Percentiles rank a stretch among this genome's conserved stretches.
phyloP scores from a whole-genome alignment of 1,140 invertebrate species.

The Aphidius gifuensis region DNA sequence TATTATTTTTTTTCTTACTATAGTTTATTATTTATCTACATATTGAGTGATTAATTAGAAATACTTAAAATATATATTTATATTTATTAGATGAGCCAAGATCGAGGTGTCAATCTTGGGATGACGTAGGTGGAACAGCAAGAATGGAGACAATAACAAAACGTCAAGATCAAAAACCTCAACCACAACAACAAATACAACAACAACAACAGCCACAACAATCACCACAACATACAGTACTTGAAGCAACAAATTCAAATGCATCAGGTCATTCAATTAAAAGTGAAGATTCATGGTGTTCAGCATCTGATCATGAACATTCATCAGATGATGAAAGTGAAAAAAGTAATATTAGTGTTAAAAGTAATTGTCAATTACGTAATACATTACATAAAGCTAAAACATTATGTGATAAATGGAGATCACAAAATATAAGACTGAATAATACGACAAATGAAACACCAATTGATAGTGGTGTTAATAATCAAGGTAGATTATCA shows the following conservation, averaged over 20 bases:
- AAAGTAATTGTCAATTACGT: slow-evolving; percentile 66
- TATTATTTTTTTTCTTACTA: not conserved
- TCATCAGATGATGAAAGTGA: slow-evolving; percentile 64
- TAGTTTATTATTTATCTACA: not conserved
- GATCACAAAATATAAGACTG: slow-evolving; percentile 53
- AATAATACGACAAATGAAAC: slow-evolving; percentile 36
- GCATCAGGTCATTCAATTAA: slow-evolving; percentile 53
- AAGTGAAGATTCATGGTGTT: slow-evolving; percentile 61
- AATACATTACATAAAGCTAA: slow-evolving; percentile 68
- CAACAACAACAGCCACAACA: slow-evolving; percentile 40
- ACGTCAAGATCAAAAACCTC: slow-evolving; percentile 39
- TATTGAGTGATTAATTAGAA: too few relatives aligned
- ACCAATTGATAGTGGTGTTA: slow-evolving; percentile 57
- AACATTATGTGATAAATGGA: slow-evolving; percentile 70
- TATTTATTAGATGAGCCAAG: slow-evolving; percentile 58
- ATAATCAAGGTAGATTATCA: slow-evolving; percentile 65
- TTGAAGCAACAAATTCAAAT: slow-evolving; percentile 50
- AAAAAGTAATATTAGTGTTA: slow-evolving; percentile 58
- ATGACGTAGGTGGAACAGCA: slow-evolving; percentile 52
- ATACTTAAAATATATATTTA: too few relatives aligned
- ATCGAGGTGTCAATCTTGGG: slow-evolving; percentile 59
- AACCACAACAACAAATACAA: slow-evolving; percentile 38
- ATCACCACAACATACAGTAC: slow-evolving; percentile 38
- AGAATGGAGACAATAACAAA: slow-evolving; percentile 51
- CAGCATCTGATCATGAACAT: slow-evolving; percentile 61